phyloP scores from a whole-genome alignment of 2,888 invertebrate species.

The Monopis laevigella region DNA sequence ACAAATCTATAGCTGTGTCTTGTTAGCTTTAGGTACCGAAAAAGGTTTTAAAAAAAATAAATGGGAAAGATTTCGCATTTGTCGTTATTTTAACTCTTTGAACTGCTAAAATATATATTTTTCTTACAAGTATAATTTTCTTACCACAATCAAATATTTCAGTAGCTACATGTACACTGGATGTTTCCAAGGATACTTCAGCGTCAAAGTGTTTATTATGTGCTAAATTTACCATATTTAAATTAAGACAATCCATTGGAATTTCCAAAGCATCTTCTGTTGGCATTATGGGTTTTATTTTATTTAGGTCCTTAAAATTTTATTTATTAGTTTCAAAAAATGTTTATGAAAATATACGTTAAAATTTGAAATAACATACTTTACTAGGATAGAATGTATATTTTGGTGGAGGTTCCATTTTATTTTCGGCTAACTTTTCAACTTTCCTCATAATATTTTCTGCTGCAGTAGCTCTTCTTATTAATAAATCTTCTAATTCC shows the following conservation, averaged over 20 bases:
- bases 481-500: constrained; percentile 35
- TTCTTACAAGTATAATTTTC: constrained; percentile 10
- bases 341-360: too few relatives aligned
- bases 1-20: too few relatives aligned
- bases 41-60: too few relatives aligned
- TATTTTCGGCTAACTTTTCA: constrained; percentile 34
- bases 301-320: constrained; percentile 36
- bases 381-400: constrained; percentile 42
- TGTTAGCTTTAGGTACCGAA: too few relatives aligned
- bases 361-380: constrained; percentile 31
- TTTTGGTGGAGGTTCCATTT: constrained; percentile 24
- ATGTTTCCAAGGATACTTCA: constrained; percentile 38
- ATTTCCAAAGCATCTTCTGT: constrained; percentile 24
- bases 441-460: constrained; percentile 46
- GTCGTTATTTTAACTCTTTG: too few relatives aligned
- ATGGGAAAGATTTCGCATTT: too few relatives aligned
- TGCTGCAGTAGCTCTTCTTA: constrained; percentile 36
- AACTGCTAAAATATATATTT: too few relatives aligned
- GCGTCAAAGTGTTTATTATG: constrained; percentile 41
- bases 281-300: constrained; percentile 25
- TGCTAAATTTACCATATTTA: constrained; percentile 32
- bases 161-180: constrained; percentile 42
- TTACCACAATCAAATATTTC: constrained; percentile 54
- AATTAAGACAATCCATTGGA: constrained; percentile 33
- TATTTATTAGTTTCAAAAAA: too few relatives aligned